These are phyloP conservation scores for Hyposoter dolosus DNA, from an alignment of 2,888 invertebrate genomes.

Conservation along the genomic window DNA sequence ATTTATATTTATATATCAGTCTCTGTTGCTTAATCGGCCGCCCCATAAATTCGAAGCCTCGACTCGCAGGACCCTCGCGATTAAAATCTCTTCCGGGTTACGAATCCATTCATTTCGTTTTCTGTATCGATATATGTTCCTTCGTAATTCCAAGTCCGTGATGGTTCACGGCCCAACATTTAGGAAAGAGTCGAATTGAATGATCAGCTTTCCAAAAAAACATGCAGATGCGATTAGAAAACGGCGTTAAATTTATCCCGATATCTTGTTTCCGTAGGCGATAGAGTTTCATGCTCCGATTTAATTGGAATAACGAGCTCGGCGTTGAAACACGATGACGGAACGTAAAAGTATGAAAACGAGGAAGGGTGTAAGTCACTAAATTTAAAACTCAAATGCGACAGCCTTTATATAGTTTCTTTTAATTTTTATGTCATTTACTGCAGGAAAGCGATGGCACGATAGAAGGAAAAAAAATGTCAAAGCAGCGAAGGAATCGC, in stretches of 20 bases:
- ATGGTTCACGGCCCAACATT: not conserved
- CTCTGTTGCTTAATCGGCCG: slow-evolving; percentile 59
- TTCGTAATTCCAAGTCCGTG: not conserved
- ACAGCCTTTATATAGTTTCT: not conserved
- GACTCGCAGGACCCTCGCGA: slow-evolving; percentile 58
- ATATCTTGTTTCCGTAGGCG: slow-evolving; percentile 16
- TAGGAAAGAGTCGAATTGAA: not conserved
- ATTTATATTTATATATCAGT: slow-evolving; percentile 17
- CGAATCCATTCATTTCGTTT: slow-evolving; percentile 48
- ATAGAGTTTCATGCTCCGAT: slow-evolving; percentile 34
- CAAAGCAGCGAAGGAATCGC: slow-evolving; percentile 66
- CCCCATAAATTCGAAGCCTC: slow-evolving; percentile 59
- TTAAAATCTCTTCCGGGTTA: slow-evolving; percentile 64
- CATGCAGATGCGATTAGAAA: not conserved
- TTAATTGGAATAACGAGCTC: slow-evolving; percentile 2
- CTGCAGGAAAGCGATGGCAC: slow-evolving; percentile 39
- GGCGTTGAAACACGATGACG: not conserved
- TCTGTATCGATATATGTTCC: not conserved
- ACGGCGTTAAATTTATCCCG: not conserved
- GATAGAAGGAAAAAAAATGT: slow-evolving; percentile 55
- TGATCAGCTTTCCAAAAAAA: not conserved
- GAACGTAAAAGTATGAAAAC: not conserved
- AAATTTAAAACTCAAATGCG: not conserved
- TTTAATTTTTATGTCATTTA: not conserved
- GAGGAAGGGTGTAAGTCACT: not conserved